A percentile compares a stretch with the other conserved stretches of the same genome.
These are phyloP conservation scores for Parotocinclus haroldoi DNA, from an alignment of 2,797 vertebrate genomes.

Conservation along the genomic window DNA sequence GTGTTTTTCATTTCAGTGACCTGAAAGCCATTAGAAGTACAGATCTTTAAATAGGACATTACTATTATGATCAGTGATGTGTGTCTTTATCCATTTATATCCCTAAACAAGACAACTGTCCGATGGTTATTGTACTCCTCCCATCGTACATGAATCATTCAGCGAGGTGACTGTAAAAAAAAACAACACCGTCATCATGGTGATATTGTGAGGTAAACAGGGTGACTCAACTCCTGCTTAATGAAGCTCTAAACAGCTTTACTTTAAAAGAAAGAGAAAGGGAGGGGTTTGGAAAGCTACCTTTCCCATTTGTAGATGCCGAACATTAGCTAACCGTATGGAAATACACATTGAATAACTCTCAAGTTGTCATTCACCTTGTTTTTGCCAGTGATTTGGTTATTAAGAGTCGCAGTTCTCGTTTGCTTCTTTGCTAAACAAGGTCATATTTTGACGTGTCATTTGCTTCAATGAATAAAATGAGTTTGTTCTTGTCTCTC, in stretches of 20 bases:
- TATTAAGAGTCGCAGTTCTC: too few relatives aligned
- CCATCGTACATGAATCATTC: constrained; percentile 2
- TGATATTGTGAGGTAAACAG: constrained; percentile 30
- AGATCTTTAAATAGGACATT: neutral
- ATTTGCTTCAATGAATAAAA: constrained; percentile 18
- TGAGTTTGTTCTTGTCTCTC: neutral
- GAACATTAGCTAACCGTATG: neutral
- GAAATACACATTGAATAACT: too few relatives aligned
- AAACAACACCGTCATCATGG: constrained; percentile 1
- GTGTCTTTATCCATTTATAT: neutral
- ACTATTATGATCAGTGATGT: neutral
- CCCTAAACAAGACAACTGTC: neutral
- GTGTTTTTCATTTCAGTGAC: too few relatives aligned
- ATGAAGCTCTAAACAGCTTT: constrained; percentile 3
- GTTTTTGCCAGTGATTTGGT: too few relatives aligned
- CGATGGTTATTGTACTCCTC: neutral
- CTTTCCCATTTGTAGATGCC: neutral
- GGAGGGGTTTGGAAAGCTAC: neutral
- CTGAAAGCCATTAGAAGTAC: too few relatives aligned
- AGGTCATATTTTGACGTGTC: constrained; percentile 5
- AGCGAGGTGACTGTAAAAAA: neutral
- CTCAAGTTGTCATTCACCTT: too few relatives aligned
- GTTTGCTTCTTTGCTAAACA: too few relatives aligned
- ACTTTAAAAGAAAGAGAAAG: neutral
- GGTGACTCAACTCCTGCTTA: constrained; percentile 18